Evolutionary conservation across 2,113 vertebrate genomes (phyloP).

Genomic region (Nothobranchius kuhntae): DNA sequence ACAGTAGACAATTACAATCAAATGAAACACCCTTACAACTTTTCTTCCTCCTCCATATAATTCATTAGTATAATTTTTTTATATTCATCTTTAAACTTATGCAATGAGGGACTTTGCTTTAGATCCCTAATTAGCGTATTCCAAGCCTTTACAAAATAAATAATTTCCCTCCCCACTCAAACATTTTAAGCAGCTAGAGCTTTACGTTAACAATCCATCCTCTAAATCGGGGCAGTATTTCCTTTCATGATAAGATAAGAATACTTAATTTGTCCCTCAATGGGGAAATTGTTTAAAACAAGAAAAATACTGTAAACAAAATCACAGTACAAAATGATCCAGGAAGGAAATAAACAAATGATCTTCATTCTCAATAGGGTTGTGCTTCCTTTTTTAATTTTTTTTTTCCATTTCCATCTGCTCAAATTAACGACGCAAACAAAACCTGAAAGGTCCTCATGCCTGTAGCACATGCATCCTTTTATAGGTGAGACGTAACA

Average conservation of each 20-base stretch:
- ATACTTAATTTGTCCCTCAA: too few species aligned
- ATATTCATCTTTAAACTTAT: too few species aligned
- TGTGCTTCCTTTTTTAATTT: not conserved
- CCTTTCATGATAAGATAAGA: slow-evolving; percentile 1
- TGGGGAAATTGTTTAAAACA: not conserved
- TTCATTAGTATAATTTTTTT: too few species aligned
- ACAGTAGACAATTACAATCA: too few species aligned
- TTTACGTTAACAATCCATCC: not conserved
- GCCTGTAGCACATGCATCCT: not conserved
- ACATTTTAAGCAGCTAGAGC: not conserved
- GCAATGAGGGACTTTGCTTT: too few species aligned
- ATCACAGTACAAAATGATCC: not conserved
- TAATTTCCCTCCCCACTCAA: not conserved
- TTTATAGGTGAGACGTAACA: slow-evolving; percentile 1
- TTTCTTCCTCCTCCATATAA: too few species aligned
- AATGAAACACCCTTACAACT: too few species aligned
- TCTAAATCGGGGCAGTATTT: slow-evolving; percentile 5
- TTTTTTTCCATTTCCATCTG: not conserved
- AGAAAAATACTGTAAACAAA: not conserved
- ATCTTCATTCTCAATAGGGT: not conserved
- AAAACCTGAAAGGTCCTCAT: not conserved
- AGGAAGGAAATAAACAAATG: not conserved
- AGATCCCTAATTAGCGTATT: too few species aligned
- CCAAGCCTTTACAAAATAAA: not conserved
- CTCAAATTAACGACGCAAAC: not conserved